Percentiles rank a stretch among this genome's conserved stretches.
Evolutionary conservation across 2,888 invertebrate species (phyloP).

Genomic region (Mesodorylaimus sp.): DNA sequence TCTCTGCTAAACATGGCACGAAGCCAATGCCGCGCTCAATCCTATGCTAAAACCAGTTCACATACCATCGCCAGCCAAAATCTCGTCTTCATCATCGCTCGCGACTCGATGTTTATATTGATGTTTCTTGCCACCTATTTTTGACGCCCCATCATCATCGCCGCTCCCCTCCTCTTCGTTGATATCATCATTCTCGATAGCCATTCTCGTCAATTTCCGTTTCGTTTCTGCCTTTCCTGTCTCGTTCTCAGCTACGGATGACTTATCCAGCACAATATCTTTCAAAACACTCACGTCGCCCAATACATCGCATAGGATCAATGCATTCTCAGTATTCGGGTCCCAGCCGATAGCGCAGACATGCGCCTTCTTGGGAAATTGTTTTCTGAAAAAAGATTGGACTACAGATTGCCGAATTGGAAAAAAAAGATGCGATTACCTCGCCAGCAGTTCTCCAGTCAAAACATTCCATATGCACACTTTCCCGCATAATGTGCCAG

Average conservation of each 20-base stretch:
- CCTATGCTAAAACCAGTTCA: too few relatives aligned
- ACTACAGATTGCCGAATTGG: too few relatives aligned
- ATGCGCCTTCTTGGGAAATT: neutral
- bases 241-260: neutral
- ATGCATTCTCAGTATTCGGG: neutral
- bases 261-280: constrained; percentile 1
- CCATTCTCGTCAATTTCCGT: too few relatives aligned
- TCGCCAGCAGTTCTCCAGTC: too few relatives aligned
- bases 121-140: neutral
- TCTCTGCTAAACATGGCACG: too few relatives aligned
- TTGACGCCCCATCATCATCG: neutral
- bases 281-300: constrained; percentile 5
- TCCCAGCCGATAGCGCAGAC: neutral
- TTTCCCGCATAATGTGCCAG: too few relatives aligned
- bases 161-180: neutral
- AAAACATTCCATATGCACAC: too few relatives aligned
- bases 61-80: too few relatives aligned
- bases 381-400: neutral
- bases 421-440: too few relatives aligned
- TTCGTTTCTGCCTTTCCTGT: neutral
- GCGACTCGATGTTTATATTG: neutral
- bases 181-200: neutral
- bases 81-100: too few relatives aligned
- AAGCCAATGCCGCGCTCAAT: too few relatives aligned
- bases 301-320: constrained; percentile 1